A percentile compares a stretch with the other conserved stretches of the same genome.
Evolutionary conservation across 2,113 vertebrate genomes (phyloP).

Genomic region (Camelus dromedarius): DNA sequence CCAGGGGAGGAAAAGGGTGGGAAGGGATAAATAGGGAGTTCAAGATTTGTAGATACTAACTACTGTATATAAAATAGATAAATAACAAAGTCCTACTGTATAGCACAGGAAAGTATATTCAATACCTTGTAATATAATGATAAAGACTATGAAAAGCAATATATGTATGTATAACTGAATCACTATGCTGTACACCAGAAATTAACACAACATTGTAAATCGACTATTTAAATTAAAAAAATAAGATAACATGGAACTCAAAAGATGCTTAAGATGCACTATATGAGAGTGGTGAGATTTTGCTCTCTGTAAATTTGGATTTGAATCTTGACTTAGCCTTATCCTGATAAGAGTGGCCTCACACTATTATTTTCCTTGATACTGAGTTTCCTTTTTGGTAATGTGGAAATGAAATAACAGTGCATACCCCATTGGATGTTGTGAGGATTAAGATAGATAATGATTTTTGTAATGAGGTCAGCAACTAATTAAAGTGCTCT

Average conservation of each 20-base stretch:
- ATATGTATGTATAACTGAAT: too few relatives aligned
- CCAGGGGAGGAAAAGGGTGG: too few relatives aligned
- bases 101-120: too few relatives aligned
- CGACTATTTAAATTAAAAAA: too few relatives aligned
- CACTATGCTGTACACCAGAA: too few relatives aligned
- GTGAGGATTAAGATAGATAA: background rate
- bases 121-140: too few relatives aligned
- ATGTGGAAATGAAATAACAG: background rate
- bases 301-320: background rate
- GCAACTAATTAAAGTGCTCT: background rate
- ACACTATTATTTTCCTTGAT: background rate
- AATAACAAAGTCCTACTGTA: too few relatives aligned
- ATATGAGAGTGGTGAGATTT: background rate
- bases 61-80: too few relatives aligned
- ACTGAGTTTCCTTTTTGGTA: background rate
- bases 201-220: too few relatives aligned
- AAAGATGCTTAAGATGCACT: background rate
- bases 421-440: background rate
- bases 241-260: background rate
- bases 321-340: background rate
- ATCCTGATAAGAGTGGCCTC: background rate
- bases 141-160: too few relatives aligned
- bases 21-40: too few relatives aligned
- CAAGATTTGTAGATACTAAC: too few relatives aligned
- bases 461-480: slow-evolving; percentile 42